Evolutionary conservation across 53 echinoderm and acorn worm species (phyloP), one percentile per base, ranked within the genome.

Genomic region (Paelopatides confundens): DNA sequence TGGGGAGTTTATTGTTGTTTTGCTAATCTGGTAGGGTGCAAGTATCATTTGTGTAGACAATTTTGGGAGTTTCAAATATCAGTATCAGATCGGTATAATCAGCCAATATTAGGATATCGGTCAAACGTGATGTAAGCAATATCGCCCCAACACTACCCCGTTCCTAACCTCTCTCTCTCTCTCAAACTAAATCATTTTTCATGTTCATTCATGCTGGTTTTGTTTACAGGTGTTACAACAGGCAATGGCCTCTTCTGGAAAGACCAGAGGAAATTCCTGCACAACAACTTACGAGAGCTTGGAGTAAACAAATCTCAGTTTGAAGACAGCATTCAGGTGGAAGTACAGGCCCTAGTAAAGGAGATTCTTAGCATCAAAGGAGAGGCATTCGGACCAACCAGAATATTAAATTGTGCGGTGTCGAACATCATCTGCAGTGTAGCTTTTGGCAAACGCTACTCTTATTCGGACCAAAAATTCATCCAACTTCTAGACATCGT

Each of bases 371-470:
- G 14, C 4, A 36, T 68, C 53, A 87, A 62, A 31, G 90, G 88
- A 37, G 35, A 84, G 31, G 88, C 90, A 9, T 92, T 94, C 46
- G 86, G 85, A 21, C 92, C 95, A 2, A 58, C 68, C 11, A 1
- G 18, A 2, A 39, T 90, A 23, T 36, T 92, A 1, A 85, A 31
- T 26, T 78, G 67, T 40, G 90, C 88, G 13, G 58, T 92, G 18
- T 90, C 95, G 11, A 94, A 94, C 49, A 85, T 94, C 50, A 94
- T 94, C 15, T 92, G 92, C 77, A 51, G 85, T 26, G 81, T 94
- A 4, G 76, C 90, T 15, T 90, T 92, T 39, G 92, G 88, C 8
- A 85, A 62, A 47, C 90, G 88, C 27, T 94, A 90, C 50, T 51
- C 65, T 13, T 94, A 94, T 52, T 35, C 58, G 0, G 92, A 92